phyloP scores from a whole-genome alignment of 2,888 invertebrate genomes.

The Invenusta paracnida region DNA sequence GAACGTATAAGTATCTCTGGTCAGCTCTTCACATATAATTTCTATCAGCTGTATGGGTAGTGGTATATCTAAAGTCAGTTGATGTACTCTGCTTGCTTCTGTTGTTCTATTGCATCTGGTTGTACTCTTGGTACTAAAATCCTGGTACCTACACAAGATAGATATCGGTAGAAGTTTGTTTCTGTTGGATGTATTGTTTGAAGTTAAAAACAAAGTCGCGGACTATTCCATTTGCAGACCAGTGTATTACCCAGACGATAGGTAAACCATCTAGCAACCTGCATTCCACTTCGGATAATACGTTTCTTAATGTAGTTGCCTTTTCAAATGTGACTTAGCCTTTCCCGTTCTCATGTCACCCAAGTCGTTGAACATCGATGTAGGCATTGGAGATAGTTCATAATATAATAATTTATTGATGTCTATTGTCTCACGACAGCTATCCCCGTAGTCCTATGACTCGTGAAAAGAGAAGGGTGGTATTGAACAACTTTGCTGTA shows the following conservation, averaged over 20 bases:
- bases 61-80: conserved; percentile 36
- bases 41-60: conserved; percentile 46
- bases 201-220: conserved; percentile 44
- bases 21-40: conserved; percentile 44
- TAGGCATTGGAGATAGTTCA: conserved; percentile 45
- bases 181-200: conserved; percentile 21
- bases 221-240: conserved; percentile 45
- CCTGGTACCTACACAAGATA: conserved; percentile 25
- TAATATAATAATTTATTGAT: conserved; percentile 40
- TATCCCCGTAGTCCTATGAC: conserved; percentile 42
- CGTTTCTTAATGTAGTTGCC: conserved; percentile 8
- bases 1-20: conserved; percentile 21
- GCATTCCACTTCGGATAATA: conserved; percentile 19
- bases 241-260: conserved; percentile 45
- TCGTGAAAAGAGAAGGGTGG: conserved; percentile 33
- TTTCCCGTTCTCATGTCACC: conserved; percentile 45
- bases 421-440: conserved; percentile 33
- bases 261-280: conserved; percentile 46
- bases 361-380: conserved; percentile 45
- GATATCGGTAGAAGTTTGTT: conserved; percentile 25
- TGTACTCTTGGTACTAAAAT: conserved; percentile 41
- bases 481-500: conserved; percentile 26
- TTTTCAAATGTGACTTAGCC: conserved; percentile 45
- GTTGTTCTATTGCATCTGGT: conserved; percentile 25
- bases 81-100: conserved; percentile 32